These are phyloP conservation scores for Harpalus rufipes DNA, from an alignment of 2,888 invertebrate species.

Conservation along the genomic window DNA sequence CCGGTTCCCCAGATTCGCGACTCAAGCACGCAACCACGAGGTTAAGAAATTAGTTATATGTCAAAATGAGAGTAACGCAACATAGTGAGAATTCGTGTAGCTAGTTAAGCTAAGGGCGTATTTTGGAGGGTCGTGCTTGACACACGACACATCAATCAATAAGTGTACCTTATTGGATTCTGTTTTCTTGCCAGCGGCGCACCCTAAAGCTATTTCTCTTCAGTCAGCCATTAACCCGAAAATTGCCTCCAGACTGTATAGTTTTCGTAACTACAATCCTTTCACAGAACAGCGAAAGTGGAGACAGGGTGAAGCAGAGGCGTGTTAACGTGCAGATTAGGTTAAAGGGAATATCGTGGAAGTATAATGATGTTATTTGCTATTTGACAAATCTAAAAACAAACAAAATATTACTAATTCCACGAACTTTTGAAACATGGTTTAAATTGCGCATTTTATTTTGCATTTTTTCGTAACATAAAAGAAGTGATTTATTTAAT, in stretches of 20 bases:
- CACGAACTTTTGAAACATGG: too few species aligned
- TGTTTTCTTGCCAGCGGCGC: constrained; percentile 46
- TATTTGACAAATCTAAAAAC: too few species aligned
- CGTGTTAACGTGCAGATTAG: background rate
- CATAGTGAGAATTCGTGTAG: constrained; percentile 66
- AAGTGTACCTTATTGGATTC: constrained; percentile 63
- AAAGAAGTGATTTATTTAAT: too few species aligned
- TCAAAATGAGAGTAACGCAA: constrained; percentile 61
- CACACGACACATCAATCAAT: constrained; percentile 66
- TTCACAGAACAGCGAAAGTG: background rate
- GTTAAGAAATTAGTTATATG: background rate
- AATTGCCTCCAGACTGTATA: constrained; percentile 33
- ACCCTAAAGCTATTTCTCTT: constrained; percentile 37
- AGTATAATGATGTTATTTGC: too few species aligned
- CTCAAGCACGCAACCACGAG: too few species aligned
- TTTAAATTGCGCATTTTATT: too few species aligned
- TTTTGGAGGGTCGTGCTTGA: constrained; percentile 57
- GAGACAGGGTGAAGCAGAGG: background rate
- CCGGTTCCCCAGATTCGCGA: too few species aligned
- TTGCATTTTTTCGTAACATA: too few species aligned
- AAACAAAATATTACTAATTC: too few species aligned
- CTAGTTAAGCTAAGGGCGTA: constrained; percentile 30
- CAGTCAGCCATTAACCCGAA: constrained; percentile 43
- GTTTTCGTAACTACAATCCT: constrained; percentile 18
- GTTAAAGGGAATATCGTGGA: too few species aligned